phyloP scores from a whole-genome alignment of 2,888 invertebrate genomes.

The Poecilus cupreus region DNA sequence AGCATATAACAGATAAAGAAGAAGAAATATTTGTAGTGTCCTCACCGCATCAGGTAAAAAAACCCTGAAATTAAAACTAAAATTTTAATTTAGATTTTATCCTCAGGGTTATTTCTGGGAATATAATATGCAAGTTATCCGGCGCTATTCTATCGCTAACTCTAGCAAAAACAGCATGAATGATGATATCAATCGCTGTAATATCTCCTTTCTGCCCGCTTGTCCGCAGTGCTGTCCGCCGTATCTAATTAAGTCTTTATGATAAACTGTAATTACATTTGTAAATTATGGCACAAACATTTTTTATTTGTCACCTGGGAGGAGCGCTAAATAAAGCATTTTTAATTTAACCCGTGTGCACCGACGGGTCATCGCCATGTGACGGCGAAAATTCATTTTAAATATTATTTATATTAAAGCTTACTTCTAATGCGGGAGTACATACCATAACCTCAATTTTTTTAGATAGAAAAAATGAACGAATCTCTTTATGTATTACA shows the following conservation, averaged over 20 bases:
- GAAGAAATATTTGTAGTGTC: too few species aligned
- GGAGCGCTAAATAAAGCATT: conserved; percentile 4
- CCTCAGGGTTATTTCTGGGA: neutral
- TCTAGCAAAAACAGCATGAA: conserved; percentile 16
- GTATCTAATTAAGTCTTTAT: conserved; percentile 50
- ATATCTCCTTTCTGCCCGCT: conserved; percentile 9
- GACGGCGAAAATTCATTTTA: neutral
- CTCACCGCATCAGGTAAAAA: too few species aligned
- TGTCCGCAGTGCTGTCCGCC: neutral
- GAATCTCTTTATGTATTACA: too few species aligned
- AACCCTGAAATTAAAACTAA: neutral
- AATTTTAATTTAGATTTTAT: conserved; percentile 32
- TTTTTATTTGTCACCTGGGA: conserved; percentile 16
- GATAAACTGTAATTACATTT: conserved; percentile 50
- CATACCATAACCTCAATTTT: too few species aligned
- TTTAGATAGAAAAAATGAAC: too few species aligned
- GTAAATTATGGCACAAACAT: conserved; percentile 35
- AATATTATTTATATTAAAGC: too few species aligned
- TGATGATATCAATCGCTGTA: conserved; percentile 37
- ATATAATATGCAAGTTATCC: neutral
- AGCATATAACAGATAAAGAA: too few species aligned
- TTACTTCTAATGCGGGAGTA: too few species aligned
- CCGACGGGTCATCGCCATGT: neutral
- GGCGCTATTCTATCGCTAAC: neutral
- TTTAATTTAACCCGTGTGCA: neutral